Evolutionary conservation across 2,797 vertebrate species (phyloP).

Genomic region (Cynodonichthys magdalenae): DNA sequence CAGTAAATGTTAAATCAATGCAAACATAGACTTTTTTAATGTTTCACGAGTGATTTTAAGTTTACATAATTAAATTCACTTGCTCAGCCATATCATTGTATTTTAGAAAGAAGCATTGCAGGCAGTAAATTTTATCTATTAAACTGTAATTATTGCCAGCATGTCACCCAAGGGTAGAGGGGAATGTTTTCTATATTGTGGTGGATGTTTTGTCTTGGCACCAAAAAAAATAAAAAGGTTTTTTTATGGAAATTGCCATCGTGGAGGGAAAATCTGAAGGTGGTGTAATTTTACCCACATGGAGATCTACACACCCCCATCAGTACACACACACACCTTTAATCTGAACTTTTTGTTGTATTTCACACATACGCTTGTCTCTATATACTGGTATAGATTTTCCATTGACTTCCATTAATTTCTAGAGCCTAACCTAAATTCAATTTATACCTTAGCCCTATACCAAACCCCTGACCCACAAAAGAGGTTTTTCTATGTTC

Average conservation of each 20-base stretch:
- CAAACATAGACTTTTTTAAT: too few relatives aligned
- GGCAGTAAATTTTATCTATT: neutral
- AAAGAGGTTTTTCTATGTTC: too few relatives aligned
- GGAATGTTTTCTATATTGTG: constrained; percentile 27
- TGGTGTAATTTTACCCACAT: constrained; percentile 65
- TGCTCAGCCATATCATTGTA: neutral
- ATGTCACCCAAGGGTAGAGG: constrained; percentile 16
- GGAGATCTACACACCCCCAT: constrained; percentile 56
- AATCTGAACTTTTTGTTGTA: constrained; percentile 19
- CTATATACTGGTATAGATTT: too few relatives aligned
- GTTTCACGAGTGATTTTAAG: neutral
- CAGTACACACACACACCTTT: constrained; percentile 30
- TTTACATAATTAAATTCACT: neutral
- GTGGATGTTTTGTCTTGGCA: constrained; percentile 67
- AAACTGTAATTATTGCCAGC: neutral
- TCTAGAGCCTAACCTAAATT: too few relatives aligned
- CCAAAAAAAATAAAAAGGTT: constrained; percentile 67
- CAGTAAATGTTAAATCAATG: too few relatives aligned
- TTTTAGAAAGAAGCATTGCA: neutral
- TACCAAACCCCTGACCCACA: too few relatives aligned
- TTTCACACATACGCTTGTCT: neutral
- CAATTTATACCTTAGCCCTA: too few relatives aligned
- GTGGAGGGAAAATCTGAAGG: constrained; percentile 62
- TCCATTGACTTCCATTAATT: too few relatives aligned
- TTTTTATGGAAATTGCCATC: constrained; percentile 69